Evolutionary conservation across 1,140 invertebrate species (phyloP), one percentile per base, ranked within the genome.

Genomic region (Anadara kagoshimensis): DNA sequence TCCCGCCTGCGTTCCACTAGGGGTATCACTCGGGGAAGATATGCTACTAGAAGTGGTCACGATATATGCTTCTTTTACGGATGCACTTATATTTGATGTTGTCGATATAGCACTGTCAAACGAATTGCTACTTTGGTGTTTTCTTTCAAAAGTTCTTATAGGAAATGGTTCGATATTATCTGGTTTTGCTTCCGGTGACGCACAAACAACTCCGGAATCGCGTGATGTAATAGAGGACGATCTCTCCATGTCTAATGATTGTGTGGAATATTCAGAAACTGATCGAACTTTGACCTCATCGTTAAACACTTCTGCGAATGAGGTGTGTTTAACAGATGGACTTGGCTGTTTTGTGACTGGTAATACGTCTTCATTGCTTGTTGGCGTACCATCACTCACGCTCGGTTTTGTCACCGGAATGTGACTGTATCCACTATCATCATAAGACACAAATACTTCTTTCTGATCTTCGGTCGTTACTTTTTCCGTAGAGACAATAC

Each of bases 41-140:
- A 43, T 22, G 5, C 41, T 56, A 59, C 26, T 24, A 11, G 54
- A 68, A 36, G 41, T 44, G 20, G 53, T 58, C 24, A 72, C 56
- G 8, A 72, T 43, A 47, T 65, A 65, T 41, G 62, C 62, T 36
- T 63, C 70, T 3, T 26, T 16, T 16, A 72, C 45, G 5, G 70
- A 65, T 7, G 47, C 70, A 56, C 41, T 57, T 45, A 72, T 72
- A 41, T 72, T 56, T 43, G 41, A 44, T 2, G 58, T 43, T 18
- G 61, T 24, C 20, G 61, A 59, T 44, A 65, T 54, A 1, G 29
- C 70, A 72, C 70, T 72, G 24, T 71, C 69, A 45, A 71, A 71
- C n/a, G 69, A 71, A 54, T 64, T 62, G 12, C 57, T 64, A 29
- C 44, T 49, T 26, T 49, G 45, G 16, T 63, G 61, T 29, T 22